Evolutionary conservation across 2,888 invertebrate genomes (phyloP).

Genomic region (Drosophila subsilvestris): DNA sequence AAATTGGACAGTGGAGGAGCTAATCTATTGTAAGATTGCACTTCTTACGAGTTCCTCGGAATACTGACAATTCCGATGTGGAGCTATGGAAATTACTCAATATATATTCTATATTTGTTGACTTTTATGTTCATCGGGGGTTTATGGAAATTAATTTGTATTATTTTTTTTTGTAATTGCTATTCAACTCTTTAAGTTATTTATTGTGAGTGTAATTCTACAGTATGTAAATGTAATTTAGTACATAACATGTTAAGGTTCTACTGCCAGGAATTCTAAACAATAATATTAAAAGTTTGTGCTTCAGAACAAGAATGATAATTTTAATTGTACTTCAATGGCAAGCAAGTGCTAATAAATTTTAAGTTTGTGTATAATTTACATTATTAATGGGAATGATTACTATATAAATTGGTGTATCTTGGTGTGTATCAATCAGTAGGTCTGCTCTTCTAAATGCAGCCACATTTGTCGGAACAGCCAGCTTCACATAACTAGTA

Average conservation of each 20-base stretch:
- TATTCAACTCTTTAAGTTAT: not conserved
- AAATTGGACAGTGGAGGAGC: slow-evolving; percentile 1
- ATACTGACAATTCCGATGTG: slow-evolving; percentile 22
- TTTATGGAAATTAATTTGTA: not conserved
- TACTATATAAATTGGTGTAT: not conserved
- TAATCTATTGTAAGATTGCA: slow-evolving; percentile 18
- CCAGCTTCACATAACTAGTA: too few relatives aligned
- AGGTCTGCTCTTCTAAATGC: too few relatives aligned
- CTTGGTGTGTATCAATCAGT: too few relatives aligned
- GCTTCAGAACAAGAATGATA: not conserved
- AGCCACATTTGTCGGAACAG: too few relatives aligned
- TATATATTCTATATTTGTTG: slow-evolving; percentile 18
- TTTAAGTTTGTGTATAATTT: not conserved
- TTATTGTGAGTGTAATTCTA: not conserved
- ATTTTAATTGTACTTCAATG: not conserved
- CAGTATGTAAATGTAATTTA: not conserved
- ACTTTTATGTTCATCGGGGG: slow-evolving; percentile 4
- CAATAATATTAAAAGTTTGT: not conserved
- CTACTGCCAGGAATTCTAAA: too few relatives aligned
- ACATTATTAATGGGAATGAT: not conserved
- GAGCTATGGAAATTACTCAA: slow-evolving; percentile 8
- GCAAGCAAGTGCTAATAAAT: not conserved
- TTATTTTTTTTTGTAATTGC: not conserved
- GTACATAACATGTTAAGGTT: too few relatives aligned
- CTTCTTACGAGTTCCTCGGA: slow-evolving; percentile 9